Base-by-base conservation (phyloP, 2,888 invertebrate species). In the Philereme vetulata region DNA sequence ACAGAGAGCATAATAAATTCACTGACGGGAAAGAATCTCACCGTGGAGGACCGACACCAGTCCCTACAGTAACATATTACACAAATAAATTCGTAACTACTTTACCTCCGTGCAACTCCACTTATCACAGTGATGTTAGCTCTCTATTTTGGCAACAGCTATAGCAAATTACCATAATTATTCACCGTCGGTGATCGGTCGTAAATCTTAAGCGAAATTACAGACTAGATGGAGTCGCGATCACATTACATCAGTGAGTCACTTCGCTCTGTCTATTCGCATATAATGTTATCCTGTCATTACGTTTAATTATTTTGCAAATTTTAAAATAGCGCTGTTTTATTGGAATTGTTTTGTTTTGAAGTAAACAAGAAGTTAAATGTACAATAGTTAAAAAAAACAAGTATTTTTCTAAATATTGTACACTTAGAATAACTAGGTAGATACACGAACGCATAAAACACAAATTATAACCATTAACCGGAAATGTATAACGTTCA, bases 181-280 rank as follows among this genome's bases (percentile, higher is more conserved):
- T 79, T 79, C 73, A 76, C 70, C 65, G 79, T 55, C 77, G 72
- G 72, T 81, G 74, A 82, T 83, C 79, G 82, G 81, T 84, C 84
- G 79, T 90, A 86, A 88, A 90, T 90, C 88, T 79, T 74, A 70
- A 70, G 63, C 72, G 65, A 86, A 87, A 90, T 91, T 88, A 84
- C 78, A 80, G 80, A 83, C 80, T 87, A 74, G 76, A 78, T 78
- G 78, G 78, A 81, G 83, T 74, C 74, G 72, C 71, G 75, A 64
- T 77, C 74, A 77, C 82, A 80, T 84, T 83, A 58, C 51, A 81
- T 68, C 70, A 77, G 75, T 87, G 87, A 88, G 67, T 88, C 86
- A 88, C 76, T n/a, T 70, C 58, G 57, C 44, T 52, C 10, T 47
- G 46, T 54, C 48, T 51, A 57, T 61, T 51, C 56, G 48, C 51